Percentiles rank a stretch among this genome's conserved stretches.
Conservation (phyloP, 2,113 vertebrate species). For the Thymallus thymallus region DNA sequence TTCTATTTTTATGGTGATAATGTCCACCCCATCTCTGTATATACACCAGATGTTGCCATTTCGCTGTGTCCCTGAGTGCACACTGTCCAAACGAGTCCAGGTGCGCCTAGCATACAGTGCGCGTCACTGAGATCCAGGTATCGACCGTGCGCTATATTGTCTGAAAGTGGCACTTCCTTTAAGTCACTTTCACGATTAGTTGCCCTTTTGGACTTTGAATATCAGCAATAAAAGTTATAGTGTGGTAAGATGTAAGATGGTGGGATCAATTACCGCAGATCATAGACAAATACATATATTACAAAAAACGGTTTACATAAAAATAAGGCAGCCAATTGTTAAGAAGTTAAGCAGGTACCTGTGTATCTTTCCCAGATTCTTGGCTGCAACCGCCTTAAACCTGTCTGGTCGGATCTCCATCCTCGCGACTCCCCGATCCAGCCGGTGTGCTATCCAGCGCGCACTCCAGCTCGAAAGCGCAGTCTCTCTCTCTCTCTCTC, state of each 20-base stretch:
- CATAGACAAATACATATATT: neutral
- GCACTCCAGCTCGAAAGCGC: slow-evolving; percentile 49
- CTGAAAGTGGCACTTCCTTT: neutral
- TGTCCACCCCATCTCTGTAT: neutral
- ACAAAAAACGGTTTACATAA: slow-evolving; percentile 9
- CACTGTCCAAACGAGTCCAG: neutral
- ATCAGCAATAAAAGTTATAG: neutral
- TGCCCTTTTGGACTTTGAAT: neutral
- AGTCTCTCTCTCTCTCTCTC: slow-evolving; percentile 28
- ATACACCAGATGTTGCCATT: slow-evolving; percentile 1
- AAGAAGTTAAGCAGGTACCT: slow-evolving; percentile 57
- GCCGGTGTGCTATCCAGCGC: slow-evolving; percentile 67
- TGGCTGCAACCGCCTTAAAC: slow-evolving; percentile 74
- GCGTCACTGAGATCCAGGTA: neutral
- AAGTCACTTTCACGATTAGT: neutral
- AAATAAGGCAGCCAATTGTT: slow-evolving; percentile 1
- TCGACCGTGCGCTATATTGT: neutral
- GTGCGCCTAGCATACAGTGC: neutral
- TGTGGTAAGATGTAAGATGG: neutral
- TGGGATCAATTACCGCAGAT: neutral
- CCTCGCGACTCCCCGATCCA: slow-evolving; percentile 69
- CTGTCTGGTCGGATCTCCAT: slow-evolving; percentile 81
- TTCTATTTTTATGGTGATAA: neutral
- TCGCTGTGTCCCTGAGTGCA: neutral
- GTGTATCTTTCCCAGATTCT: slow-evolving; percentile 78